phyloP scores from a whole-genome alignment of 1,140 invertebrate genomes.

The Cyrtorhinus lividipennis region DNA sequence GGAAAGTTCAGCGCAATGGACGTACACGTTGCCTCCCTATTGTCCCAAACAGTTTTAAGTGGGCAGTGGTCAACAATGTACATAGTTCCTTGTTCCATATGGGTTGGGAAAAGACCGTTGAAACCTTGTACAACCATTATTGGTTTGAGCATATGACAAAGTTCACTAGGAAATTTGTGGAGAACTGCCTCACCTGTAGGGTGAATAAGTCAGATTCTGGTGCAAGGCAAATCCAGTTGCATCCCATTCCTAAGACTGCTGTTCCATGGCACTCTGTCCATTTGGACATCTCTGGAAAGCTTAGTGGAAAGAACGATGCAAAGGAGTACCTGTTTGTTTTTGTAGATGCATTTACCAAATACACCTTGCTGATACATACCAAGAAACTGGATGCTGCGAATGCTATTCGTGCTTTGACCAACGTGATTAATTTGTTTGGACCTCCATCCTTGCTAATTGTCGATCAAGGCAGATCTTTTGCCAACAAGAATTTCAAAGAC shows the following conservation, averaged over 20 bases:
- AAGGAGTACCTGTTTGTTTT: slow-evolving; percentile 20
- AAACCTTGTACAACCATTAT: neutral
- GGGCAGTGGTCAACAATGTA: neutral
- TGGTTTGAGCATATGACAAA: slow-evolving; percentile 15
- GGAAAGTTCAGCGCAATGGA: neutral
- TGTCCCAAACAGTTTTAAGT: neutral
- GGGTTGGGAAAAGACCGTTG: neutral
- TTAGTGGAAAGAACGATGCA: slow-evolving; percentile 12
- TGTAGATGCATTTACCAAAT: slow-evolving; percentile 16
- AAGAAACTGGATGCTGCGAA: neutral
- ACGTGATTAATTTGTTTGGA: too few relatives aligned
- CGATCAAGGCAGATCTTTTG: too few relatives aligned
- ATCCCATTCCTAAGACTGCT: slow-evolving; percentile 8
- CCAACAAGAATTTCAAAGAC: too few relatives aligned
- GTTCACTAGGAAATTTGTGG: slow-evolving; percentile 11
- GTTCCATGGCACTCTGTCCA: slow-evolving; percentile 5
- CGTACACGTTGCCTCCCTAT: neutral
- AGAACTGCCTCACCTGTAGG: slow-evolving; percentile 14
- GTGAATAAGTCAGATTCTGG: slow-evolving; percentile 1
- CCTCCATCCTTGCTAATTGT: too few relatives aligned
- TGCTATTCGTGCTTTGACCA: too few relatives aligned
- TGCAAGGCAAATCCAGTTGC: slow-evolving; percentile 13
- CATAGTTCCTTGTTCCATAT: neutral
- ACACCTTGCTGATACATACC: neutral
- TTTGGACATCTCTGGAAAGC: slow-evolving; percentile 11